Conservation (phyloP, 2,888 invertebrate species). For the Amphipoea lucens region DNA sequence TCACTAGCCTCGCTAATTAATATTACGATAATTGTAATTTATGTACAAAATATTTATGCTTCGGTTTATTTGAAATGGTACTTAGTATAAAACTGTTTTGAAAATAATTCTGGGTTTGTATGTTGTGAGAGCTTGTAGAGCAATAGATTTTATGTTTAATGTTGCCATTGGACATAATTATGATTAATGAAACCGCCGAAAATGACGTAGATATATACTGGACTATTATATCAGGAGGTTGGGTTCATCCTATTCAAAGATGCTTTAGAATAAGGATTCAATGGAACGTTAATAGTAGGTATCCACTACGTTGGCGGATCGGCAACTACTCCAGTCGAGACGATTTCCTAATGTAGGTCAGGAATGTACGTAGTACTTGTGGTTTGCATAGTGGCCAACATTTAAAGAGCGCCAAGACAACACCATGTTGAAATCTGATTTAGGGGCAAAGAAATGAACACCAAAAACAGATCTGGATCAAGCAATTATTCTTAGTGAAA, state of each 20-base stretch:
- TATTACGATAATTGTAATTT: constrained; percentile 66
- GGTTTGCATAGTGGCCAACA: not conserved
- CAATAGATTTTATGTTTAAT: not conserved
- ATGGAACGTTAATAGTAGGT: not conserved
- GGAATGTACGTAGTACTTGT: not conserved
- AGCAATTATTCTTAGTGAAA: too few relatives aligned
- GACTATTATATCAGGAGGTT: constrained; percentile 27
- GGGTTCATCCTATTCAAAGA: constrained; percentile 28
- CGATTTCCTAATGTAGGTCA: not conserved
- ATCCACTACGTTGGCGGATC: not conserved
- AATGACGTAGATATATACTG: constrained; percentile 19
- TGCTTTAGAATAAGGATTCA: constrained; percentile 25
- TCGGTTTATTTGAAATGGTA: constrained; percentile 33
- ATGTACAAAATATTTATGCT: constrained; percentile 60
- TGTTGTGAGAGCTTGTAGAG: constrained; percentile 2
- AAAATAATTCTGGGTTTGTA: not conserved
- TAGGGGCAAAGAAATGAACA: too few relatives aligned
- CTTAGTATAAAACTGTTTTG: constrained; percentile 16
- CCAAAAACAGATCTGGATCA: too few relatives aligned
- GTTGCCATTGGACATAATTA: constrained; percentile 34
- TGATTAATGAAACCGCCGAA: constrained; percentile 29
- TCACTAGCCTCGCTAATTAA: constrained; percentile 60
- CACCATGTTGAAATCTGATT: not conserved
- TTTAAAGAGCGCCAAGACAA: not conserved
- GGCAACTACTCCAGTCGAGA: not conserved